phyloP scores from a whole-genome alignment of 2,888 invertebrate species.

The Sinotaia quadrata region DNA sequence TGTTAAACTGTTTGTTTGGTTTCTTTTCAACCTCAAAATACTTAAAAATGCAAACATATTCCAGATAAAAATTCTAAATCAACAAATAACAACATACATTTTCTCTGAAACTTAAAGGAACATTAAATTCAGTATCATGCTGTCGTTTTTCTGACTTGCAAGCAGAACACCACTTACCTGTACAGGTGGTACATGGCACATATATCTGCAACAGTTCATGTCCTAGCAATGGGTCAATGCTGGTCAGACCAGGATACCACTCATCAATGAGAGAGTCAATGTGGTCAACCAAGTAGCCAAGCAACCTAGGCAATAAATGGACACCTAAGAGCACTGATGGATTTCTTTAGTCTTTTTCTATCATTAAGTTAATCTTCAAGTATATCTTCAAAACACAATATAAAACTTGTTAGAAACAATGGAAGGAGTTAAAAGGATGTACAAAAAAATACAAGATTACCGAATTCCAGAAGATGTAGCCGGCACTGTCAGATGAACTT shows the following conservation, averaged over 20 bases:
- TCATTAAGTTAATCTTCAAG: too few relatives aligned
- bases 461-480: slow-evolving; percentile 50
- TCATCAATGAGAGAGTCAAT: slow-evolving; percentile 67
- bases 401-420: neutral
- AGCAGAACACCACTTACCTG: slow-evolving; percentile 51
- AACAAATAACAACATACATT: too few relatives aligned
- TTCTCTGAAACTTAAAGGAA: too few relatives aligned
- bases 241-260: slow-evolving; percentile 68
- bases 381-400: too few relatives aligned
- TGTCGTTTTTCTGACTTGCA: too few relatives aligned
- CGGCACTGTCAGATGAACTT: slow-evolving; percentile 61
- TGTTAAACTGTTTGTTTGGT: too few relatives aligned
- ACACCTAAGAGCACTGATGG: neutral
- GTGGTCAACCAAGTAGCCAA: slow-evolving; percentile 65
- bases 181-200: slow-evolving; percentile 58
- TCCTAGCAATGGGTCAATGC: slow-evolving; percentile 61
- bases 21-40: too few relatives aligned
- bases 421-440: neutral
- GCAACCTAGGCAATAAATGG: slow-evolving; percentile 45
- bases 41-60: too few relatives aligned
- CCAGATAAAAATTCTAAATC: too few relatives aligned
- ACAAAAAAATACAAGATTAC: slow-evolving; percentile 37
- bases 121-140: too few relatives aligned
- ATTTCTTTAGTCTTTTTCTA: neutral
- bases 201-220: slow-evolving; percentile 57